phyloP scores from a whole-genome alignment of 2,797 vertebrate genomes.

The Myotis planiceps region DNA sequence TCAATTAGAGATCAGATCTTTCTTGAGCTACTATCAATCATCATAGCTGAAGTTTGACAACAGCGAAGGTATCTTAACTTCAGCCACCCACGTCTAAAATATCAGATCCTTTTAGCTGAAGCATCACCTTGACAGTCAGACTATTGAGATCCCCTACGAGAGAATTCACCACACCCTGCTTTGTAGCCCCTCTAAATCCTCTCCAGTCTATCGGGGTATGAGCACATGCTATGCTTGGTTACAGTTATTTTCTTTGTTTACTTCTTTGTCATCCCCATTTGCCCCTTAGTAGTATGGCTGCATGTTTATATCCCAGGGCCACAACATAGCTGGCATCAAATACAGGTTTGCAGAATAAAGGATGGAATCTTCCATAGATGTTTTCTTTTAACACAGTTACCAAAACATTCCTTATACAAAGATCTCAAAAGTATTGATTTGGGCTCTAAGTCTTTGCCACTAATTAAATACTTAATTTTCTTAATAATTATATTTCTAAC shows the following conservation, averaged over 20 bases:
- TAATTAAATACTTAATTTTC: constrained; percentile 3
- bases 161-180: not conserved
- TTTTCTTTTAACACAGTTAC: not conserved
- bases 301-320: not conserved
- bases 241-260: not conserved
- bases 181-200: not conserved
- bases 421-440: not conserved
- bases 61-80: not conserved
- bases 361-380: not conserved
- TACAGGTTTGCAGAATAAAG: not conserved
- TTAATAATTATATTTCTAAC: not conserved
- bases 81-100: not conserved
- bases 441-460: not conserved
- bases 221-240: not conserved
- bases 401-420: not conserved
- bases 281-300: not conserved
- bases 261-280: not conserved
- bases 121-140: not conserved
- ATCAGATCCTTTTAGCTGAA: not conserved
- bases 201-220: not conserved
- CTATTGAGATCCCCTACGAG: not conserved
- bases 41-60: not conserved
- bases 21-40: not conserved
- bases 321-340: not conserved
- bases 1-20: not conserved